phyloP scores from a whole-genome alignment of 1,140 invertebrate species.

The Acromyrmex echinatior region DNA sequence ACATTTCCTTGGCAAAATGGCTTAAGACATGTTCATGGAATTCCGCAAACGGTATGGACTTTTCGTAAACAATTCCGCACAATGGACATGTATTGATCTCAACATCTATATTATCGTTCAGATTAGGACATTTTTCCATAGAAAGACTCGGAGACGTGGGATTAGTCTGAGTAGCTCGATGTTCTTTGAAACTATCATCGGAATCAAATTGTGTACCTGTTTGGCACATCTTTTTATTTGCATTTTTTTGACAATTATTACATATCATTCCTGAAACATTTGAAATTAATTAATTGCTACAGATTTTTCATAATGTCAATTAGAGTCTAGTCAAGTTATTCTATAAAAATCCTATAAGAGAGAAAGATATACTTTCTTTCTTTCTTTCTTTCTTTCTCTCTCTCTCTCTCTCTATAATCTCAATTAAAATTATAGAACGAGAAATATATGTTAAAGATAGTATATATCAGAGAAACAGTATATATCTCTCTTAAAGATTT shows the following conservation, averaged over 20 bases:
- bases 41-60: conserved; percentile 80
- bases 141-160: conserved; percentile 69
- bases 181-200: conserved; percentile 79
- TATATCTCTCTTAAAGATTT: no score
- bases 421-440: no score
- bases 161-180: conserved; percentile 82
- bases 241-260: conserved; percentile 79
- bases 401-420: no score
- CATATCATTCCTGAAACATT: conserved; percentile 76
- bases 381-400: no score
- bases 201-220: conserved; percentile 81
- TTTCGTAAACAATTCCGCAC: conserved; percentile 82
- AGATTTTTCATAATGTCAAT: no score
- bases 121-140: conserved; percentile 69
- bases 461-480: no score
- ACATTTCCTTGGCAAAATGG: conserved; percentile 83
- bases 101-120: conserved; percentile 51
- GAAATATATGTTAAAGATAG: no score
- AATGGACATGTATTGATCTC: conserved; percentile 84
- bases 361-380: no score
- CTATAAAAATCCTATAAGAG: no score
- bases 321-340: no score
- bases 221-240: conserved; percentile 80
- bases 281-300: conserved; percentile 14
- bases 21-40: conserved; percentile 86